Conservation (phyloP, 1,140 invertebrate species). For the Drosophila kanapiae region DNA sequence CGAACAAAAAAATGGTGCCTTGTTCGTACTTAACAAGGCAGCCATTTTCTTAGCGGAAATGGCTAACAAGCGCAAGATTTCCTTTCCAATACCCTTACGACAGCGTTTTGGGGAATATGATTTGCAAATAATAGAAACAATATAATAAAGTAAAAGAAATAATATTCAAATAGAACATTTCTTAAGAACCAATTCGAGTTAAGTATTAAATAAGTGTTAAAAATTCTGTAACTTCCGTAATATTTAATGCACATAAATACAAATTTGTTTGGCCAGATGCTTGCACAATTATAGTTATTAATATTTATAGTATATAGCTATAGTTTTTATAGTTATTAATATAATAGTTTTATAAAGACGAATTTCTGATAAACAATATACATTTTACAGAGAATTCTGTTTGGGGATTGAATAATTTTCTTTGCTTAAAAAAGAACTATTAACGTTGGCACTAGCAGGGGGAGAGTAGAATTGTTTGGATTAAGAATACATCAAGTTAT, state of each 20-base stretch:
- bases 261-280: neutral
- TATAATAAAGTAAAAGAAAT: no score
- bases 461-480: constrained; percentile 6
- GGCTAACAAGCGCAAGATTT: constrained; percentile 73
- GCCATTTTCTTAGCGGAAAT: constrained; percentile 76
- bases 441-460: neutral
- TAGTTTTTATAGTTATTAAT: no score
- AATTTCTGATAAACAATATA: neutral
- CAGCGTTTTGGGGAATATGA: neutral
- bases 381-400: constrained; percentile 10
- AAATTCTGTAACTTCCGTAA: neutral
- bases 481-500: constrained; percentile 10
- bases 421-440: neutral
- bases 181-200: neutral
- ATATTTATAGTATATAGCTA: no score
- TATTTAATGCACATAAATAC: neutral
- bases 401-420: no score
- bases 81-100: constrained; percentile 19
- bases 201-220: neutral
- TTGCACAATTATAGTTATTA: neutral
- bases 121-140: neutral
- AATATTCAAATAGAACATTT: neutral
- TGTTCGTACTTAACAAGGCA: constrained; percentile 45
- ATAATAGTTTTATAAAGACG: no score
- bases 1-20: constrained; percentile 23